Percentiles rank a stretch among this genome's conserved stretches.
Evolutionary conservation across 2,888 invertebrate species (phyloP).

Genomic region (Leptopilina drosophilae): DNA sequence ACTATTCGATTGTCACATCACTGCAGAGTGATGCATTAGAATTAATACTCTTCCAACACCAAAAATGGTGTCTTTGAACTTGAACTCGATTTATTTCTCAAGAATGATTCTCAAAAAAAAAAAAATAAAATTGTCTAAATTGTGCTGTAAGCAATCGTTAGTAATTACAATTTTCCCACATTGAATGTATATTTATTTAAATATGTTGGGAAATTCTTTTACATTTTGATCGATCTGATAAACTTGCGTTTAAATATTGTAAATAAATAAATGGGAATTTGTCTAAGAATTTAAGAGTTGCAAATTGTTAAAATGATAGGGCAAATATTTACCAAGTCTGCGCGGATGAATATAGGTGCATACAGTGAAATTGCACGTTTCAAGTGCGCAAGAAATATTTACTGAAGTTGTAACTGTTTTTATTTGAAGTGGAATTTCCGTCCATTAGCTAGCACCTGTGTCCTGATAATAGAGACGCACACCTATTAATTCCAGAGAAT

Average conservation of each 20-base stretch:
- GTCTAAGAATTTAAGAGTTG: conserved; percentile 9
- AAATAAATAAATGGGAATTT: conserved; percentile 12
- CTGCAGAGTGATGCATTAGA: conserved; percentile 13
- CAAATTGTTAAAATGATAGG: conserved; percentile 31
- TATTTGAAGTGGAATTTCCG: conserved; percentile 30
- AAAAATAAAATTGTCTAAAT: no score
- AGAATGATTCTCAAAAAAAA: no score
- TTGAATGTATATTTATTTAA: background rate
- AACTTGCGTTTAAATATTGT: background rate
- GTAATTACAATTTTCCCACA: background rate
- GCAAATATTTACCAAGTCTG: conserved; percentile 17
- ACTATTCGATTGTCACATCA: conserved; percentile 35
- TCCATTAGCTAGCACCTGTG: conserved; percentile 26
- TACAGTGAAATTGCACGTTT: conserved; percentile 25
- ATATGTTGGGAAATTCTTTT: background rate
- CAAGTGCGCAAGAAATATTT: conserved; percentile 28
- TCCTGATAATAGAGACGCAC: conserved; percentile 36
- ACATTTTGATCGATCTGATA: background rate
- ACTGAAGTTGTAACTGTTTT: conserved; percentile 38
- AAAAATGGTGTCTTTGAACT: conserved; percentile 25
- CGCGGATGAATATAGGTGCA: background rate
- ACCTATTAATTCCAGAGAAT: conserved; percentile 33
- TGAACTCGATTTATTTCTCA: background rate
- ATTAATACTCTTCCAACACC: conserved; percentile 29
- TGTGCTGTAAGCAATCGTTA: no score